phyloP scores from a whole-genome alignment of 2,888 invertebrate genomes.

The Apamea monoglypha region DNA sequence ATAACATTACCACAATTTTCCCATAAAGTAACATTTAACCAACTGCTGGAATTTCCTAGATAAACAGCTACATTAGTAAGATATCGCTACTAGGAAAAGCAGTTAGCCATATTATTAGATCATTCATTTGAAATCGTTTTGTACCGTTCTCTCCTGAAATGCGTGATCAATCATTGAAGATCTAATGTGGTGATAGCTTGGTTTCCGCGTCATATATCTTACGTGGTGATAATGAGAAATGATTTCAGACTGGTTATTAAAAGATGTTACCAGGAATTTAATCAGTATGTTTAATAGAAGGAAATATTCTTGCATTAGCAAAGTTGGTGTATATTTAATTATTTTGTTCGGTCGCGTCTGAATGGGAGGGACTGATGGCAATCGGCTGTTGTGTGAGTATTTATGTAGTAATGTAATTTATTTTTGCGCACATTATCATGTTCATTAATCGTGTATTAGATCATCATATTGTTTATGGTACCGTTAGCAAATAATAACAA shows the following conservation, averaged over 20 bases:
- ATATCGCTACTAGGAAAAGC: slow-evolving; percentile 56
- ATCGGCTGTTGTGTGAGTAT: slow-evolving; percentile 25
- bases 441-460: slow-evolving; percentile 30
- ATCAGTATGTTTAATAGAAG: slow-evolving; percentile 44
- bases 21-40: slow-evolving; percentile 39
- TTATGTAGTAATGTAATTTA: slow-evolving; percentile 15
- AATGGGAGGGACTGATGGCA: slow-evolving; percentile 31
- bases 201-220: slow-evolving; percentile 66
- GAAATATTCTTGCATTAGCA: slow-evolving; percentile 7
- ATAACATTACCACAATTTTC: slow-evolving; percentile 17
- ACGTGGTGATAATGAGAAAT: slow-evolving; percentile 58
- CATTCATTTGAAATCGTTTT: slow-evolving; percentile 63
- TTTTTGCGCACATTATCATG: slow-evolving; percentile 29
- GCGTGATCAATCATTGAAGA: slow-evolving; percentile 66
- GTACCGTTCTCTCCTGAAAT: slow-evolving; percentile 59
- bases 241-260: slow-evolving; percentile 56
- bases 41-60: slow-evolving; percentile 50
- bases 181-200: slow-evolving; percentile 58
- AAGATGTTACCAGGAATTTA: slow-evolving; percentile 41
- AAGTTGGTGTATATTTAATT: slow-evolving; percentile 25
- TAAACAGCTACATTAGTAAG: slow-evolving; percentile 58
- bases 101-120: slow-evolving; percentile 62
- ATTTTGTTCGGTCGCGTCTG: slow-evolving; percentile 16
- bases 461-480: slow-evolving; percentile 39
- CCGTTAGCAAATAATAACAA: slow-evolving; percentile 22